Evolutionary conservation across 2,888 invertebrate genomes (phyloP).

Genomic region (Halictus quadricinctus): DNA sequence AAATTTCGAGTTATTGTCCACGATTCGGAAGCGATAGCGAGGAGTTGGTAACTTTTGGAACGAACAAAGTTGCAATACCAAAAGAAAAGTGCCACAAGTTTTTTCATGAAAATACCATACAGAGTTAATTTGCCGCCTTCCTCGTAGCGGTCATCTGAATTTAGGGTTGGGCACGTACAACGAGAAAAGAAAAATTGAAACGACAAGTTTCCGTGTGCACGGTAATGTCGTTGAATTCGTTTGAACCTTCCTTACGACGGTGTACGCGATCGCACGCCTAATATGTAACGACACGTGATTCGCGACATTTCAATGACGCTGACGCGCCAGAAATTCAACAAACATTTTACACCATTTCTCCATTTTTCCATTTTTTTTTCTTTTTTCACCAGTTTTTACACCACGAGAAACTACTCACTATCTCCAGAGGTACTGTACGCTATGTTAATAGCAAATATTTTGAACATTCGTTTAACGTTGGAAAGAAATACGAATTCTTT

Average conservation of each 20-base stretch:
- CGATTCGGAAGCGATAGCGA: constrained; percentile 13
- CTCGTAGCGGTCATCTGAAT: not conserved
- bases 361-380: not conserved
- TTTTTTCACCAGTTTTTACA: no score
- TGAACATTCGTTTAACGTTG: not conserved
- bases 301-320: not conserved
- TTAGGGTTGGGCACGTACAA: not conserved
- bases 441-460: not conserved
- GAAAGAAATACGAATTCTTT: constrained; percentile 20
- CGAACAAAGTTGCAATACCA: not conserved
- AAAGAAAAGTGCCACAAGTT: not conserved
- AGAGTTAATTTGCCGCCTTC: not conserved
- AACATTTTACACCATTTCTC: not conserved
- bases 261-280: not conserved
- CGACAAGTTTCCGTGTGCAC: not conserved
- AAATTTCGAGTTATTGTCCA: constrained; percentile 48
- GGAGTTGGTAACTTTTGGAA: not conserved
- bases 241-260: not conserved
- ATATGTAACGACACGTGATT: not conserved
- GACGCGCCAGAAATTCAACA: not conserved
- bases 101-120: not conserved
- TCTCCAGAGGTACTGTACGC: not conserved
- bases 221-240: not conserved
- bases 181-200: not conserved
- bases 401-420: not conserved